Evolutionary conservation across 1,140 invertebrate species (phyloP).

Genomic region (Magallana ariakensis): DNA sequence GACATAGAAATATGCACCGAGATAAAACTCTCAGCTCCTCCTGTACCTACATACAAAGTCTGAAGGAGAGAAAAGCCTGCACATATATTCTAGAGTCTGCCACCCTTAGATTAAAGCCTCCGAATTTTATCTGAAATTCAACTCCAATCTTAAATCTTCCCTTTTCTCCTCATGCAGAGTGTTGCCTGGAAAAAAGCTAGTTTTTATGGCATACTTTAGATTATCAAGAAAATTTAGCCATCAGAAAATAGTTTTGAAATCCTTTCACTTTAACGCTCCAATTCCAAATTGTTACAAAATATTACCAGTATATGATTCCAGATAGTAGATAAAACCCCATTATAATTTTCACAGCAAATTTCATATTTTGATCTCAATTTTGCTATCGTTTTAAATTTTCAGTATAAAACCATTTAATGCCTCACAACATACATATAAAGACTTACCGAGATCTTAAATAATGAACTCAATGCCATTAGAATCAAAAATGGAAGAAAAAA

Average conservation of each 20-base stretch:
- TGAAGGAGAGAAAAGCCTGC: conserved; percentile 15
- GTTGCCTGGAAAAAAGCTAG: conserved; percentile 1
- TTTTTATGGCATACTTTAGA: conserved; percentile 21
- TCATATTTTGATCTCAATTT: background rate
- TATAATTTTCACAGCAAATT: background rate
- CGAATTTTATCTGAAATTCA: conserved; percentile 30
- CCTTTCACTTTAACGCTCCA: conserved; percentile 24
- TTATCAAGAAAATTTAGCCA: conserved; percentile 33
- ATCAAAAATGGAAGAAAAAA: background rate
- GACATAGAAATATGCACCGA: conserved; percentile 22
- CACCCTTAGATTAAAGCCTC: conserved; percentile 5
- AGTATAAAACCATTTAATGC: no score
- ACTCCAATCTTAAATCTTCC: conserved; percentile 32
- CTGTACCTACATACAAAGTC: background rate
- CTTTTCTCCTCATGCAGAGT: conserved; percentile 27
- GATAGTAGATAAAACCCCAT: background rate
- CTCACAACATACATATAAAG: no score
- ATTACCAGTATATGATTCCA: background rate
- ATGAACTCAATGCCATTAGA: no score
- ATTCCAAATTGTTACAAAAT: conserved; percentile 37
- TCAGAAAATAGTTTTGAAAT: background rate
- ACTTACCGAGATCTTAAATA: no score
- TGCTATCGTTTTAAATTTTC: no score
- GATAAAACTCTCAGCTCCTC: background rate
- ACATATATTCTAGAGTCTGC: conserved; percentile 7